These are phyloP conservation scores for Glaucopsyche alexis DNA, from an alignment of 2,888 invertebrate species.

Conservation along the genomic window DNA sequence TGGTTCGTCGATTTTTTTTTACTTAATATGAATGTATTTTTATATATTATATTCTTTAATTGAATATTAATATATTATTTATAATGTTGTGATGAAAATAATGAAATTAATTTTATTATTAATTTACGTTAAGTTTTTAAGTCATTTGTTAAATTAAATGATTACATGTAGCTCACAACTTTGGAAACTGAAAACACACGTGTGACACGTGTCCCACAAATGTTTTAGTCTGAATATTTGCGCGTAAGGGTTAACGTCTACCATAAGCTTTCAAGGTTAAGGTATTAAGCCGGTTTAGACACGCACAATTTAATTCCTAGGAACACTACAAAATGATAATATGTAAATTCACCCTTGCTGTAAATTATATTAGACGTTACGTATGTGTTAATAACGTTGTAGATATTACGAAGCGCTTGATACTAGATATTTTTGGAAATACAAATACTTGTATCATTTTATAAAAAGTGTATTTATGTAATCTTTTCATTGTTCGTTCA, in stretches of 20 bases:
- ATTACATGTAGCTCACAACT: background rate
- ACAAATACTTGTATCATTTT: background rate
- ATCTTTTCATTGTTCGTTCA: background rate
- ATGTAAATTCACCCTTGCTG: slow-evolving; percentile 16
- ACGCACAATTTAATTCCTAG: slow-evolving; percentile 26
- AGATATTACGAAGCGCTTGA: background rate
- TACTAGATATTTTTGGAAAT: background rate
- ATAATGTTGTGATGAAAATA: too few relatives aligned
- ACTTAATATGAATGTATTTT: background rate
- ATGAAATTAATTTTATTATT: too few relatives aligned
- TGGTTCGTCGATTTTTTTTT: background rate
- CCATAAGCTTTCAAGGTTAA: slow-evolving; percentile 24
- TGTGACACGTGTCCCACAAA: slow-evolving; percentile 10
- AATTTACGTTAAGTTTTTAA: too few relatives aligned
- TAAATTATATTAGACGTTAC: background rate
- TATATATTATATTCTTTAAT: too few relatives aligned
- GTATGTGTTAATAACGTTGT: background rate
- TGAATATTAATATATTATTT: too few relatives aligned
- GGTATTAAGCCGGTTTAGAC: slow-evolving; percentile 18
- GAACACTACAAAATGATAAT: background rate
- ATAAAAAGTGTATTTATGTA: background rate
- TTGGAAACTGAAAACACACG: slow-evolving; percentile 6
- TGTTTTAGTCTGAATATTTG: slow-evolving; percentile 15
- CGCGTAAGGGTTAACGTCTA: slow-evolving; percentile 25
- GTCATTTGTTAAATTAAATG: too few relatives aligned